Base-by-base conservation (phyloP, 2,888 invertebrate species). In the Incurvaria masculella region DNA sequence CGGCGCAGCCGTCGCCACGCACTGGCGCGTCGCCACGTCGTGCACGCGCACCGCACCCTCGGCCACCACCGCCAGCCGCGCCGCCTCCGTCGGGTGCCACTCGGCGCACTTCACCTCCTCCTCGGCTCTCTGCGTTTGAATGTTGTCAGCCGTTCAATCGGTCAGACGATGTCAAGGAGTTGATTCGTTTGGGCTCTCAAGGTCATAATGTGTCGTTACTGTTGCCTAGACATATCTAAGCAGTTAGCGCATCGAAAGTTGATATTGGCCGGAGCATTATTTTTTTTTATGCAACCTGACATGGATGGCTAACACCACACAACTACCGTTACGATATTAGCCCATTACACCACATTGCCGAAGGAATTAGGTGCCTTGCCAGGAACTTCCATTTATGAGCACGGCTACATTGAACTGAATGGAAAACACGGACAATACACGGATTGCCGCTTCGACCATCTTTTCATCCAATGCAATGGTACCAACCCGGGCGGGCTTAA, bases 41-140 rank as follows among this genome's bases (percentile, higher is more conserved):
- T 91, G 91, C 5, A 94, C 72, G 1, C 87, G 65, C 55, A 94
- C 80, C 56, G 88, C 85, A 58, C 85, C 86, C 60, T 94, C 93
- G 21, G 88, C 83, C 4, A 96, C 86, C 4, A 91, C 85, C 1
- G 90, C 86, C 8, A 89, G 72, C 53, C 85, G 86, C 23, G 79
- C 80, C 20, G 79, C 74, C 59, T 94, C 92, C 1, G 81, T 86
- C 0, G 94, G 93, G 70, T 97, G 94, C 82, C 95, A 97, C 59
- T 92, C 86, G 0, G 92, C 84, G 49, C 89, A 88, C 62, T 87
- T 89, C 14, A 93, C 82, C 61, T 91, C 89, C 56, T 80, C 83
- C 16, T 87, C 88, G 44, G 82, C 74, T 50, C 81, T 75, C 74
- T 80, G 45, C 21, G n/a, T n/a, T n/a, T n/a, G 54, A 53, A 14